phyloP scores from a whole-genome alignment of 2,888 invertebrate species.

The Leucoptera coffeella region DNA sequence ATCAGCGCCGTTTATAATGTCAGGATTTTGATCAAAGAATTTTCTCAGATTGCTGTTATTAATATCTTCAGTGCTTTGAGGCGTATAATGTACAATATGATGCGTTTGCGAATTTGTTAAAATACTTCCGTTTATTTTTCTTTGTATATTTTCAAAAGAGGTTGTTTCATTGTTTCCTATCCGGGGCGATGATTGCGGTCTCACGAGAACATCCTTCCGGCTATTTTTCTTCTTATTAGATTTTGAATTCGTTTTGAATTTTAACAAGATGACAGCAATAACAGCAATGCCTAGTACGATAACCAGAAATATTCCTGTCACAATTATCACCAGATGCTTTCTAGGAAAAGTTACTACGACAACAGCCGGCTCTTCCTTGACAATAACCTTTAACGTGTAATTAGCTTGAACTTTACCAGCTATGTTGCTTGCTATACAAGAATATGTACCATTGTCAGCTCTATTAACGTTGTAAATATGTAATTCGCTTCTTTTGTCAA shows the following conservation, averaged over 20 bases:
- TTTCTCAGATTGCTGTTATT: slow-evolving; percentile 44
- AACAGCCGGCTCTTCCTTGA: slow-evolving; percentile 66
- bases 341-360: slow-evolving; percentile 63
- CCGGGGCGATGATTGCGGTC: slow-evolving; percentile 42
- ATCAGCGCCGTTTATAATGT: slow-evolving; percentile 73
- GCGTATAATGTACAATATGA: slow-evolving; percentile 47
- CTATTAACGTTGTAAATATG: slow-evolving; percentile 70
- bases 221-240: slow-evolving; percentile 51
- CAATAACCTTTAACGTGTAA: slow-evolving; percentile 70
- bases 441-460: slow-evolving; percentile 80
- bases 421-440: slow-evolving; percentile 79
- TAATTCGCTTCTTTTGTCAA: slow-evolving; percentile 72
- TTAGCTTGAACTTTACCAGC: slow-evolving; percentile 76
- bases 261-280: slow-evolving; percentile 58
- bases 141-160: slow-evolving; percentile 33
- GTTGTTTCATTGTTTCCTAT: slow-evolving; percentile 5
- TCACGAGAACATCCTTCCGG: slow-evolving; percentile 57
- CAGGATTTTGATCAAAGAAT: slow-evolving; percentile 67
- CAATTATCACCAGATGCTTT: slow-evolving; percentile 64
- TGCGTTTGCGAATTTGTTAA: slow-evolving; percentile 53
- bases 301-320: slow-evolving; percentile 59
- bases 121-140: slow-evolving; percentile 46
- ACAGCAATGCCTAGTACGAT: slow-evolving; percentile 60
- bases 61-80: slow-evolving; percentile 43
- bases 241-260: slow-evolving; percentile 42